Base-by-base conservation (phyloP, 2,888 invertebrate species). In the Scaeva pyrastri region DNA sequence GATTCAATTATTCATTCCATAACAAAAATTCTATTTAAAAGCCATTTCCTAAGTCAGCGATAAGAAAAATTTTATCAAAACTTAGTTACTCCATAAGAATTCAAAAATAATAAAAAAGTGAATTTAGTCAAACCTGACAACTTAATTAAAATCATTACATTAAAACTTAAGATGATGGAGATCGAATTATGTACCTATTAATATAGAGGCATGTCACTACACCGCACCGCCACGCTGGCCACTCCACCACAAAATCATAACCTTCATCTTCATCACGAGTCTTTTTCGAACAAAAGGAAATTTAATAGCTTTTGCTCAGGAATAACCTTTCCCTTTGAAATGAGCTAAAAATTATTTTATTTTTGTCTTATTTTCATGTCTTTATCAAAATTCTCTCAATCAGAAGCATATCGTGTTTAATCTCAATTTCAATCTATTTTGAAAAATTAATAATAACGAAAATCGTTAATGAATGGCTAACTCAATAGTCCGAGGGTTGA, bases 321-420 rank as follows among this genome's bases (percentile, higher is more conserved):
- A 60, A 26, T 55, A n/a, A 31, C n/a, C 21, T 26, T 43, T 66
- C 16, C 16, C 12, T 64, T 2, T 39, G 10, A 10, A 43, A 23
- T 26, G 26, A 5, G 21, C 12, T 3, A 14, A 19, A 16, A 48
- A 45, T 26, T 48, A 1, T 19, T 14, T 45, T 16, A 62, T 16
- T 14, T 45, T 70, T 8, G 23, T 48, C 66, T 56, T 12, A 45
- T 31, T 39, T 62, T 43, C 41, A 62, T 64, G 23, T 58, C 64
- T 64, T 64, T 56, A 62, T 36, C 55, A 39, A 11, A 66, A 21
- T 43, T 52, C 41, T 43, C 23, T 60, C 16, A 11, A 26, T 45
- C 12, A 52, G 52, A 16, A 16, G 31, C 31, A 36, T 56, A n/a
- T 21, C 36, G 2, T 58, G 23, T n/a, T 21, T 2, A 6, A 62